phyloP scores from a whole-genome alignment of 1,140 invertebrate species.

The Lysiphlebus fabarum region DNA sequence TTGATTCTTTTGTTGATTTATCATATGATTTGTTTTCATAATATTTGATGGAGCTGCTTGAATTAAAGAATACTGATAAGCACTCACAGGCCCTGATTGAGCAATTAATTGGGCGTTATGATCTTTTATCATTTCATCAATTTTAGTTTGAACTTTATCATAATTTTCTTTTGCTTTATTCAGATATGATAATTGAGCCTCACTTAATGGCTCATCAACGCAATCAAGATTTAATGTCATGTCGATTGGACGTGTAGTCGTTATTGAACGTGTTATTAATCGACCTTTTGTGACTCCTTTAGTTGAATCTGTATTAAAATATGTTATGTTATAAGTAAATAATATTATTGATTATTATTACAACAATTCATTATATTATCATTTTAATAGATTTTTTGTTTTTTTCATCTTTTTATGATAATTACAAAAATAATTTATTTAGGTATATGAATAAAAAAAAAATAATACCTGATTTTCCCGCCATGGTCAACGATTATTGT shows the following conservation, averaged over 20 bases:
- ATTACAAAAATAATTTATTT: too few species aligned
- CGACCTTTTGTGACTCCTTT: slow-evolving; percentile 31
- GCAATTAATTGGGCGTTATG: slow-evolving; percentile 45
- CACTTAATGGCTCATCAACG: slow-evolving; percentile 64
- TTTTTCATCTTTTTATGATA: too few species aligned
- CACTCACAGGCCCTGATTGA: slow-evolving; percentile 42
- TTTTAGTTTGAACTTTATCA: slow-evolving; percentile 39
- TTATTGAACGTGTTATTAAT: slow-evolving; percentile 37
- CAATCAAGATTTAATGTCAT: slow-evolving; percentile 66
- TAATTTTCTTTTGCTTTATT: slow-evolving; percentile 55
- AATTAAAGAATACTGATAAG: slow-evolving; percentile 46
- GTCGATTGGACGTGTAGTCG: slow-evolving; percentile 35
- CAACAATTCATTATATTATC: too few species aligned
- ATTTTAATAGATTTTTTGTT: too few species aligned
- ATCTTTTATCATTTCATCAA: slow-evolving; percentile 49
- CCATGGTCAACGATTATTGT: too few species aligned
- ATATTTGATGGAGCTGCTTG: not conserved
- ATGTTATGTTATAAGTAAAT: too few species aligned
- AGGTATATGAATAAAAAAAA: too few species aligned
- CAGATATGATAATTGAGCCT: slow-evolving; percentile 59
- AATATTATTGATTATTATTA: too few species aligned
- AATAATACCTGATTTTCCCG: too few species aligned
- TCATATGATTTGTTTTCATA: slow-evolving; percentile 10
- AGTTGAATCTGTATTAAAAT: too few species aligned
- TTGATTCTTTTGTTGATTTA: slow-evolving; percentile 39